These are phyloP conservation scores for Neodiprion virginianus DNA, from an alignment of 1,140 invertebrate species.

Conservation along the genomic window DNA sequence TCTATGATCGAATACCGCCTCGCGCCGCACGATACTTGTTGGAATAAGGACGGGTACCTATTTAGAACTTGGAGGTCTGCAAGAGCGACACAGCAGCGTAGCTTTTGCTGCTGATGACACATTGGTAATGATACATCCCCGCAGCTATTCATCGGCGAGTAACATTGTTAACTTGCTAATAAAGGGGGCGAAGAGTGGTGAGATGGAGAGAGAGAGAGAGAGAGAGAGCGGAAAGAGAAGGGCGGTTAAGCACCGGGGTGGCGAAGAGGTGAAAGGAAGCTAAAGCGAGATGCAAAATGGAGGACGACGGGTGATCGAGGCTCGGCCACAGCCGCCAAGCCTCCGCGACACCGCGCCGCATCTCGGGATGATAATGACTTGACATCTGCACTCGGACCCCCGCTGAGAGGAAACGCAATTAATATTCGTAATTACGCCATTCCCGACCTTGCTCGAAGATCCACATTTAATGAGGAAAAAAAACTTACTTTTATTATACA, in stretches of 20 bases:
- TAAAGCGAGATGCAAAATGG: conserved; percentile 12
- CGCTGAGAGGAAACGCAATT: conserved; percentile 58
- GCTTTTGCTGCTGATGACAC: conserved; percentile 49
- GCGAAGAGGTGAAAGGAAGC: conserved; percentile 4
- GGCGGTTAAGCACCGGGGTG: conserved; percentile 8
- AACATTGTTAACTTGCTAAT: conserved; percentile 62
- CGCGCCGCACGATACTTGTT: too few relatives aligned
- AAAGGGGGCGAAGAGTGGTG: conserved; percentile 44
- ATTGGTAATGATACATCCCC: conserved; percentile 59
- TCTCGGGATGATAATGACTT: conserved; percentile 61
- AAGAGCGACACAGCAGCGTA: too few relatives aligned
- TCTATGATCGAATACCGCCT: too few relatives aligned
- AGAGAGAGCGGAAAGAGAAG: conserved; percentile 17
- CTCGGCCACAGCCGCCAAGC: conserved; percentile 39
- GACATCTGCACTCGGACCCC: conserved; percentile 61
- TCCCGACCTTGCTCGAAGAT: conserved; percentile 30
- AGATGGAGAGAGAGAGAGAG: conserved; percentile 13
- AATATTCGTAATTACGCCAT: conserved; percentile 59
- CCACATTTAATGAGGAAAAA: not conserved
- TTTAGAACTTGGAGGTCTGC: too few relatives aligned
- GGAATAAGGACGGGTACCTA: too few relatives aligned
- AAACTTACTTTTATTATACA: not conserved
- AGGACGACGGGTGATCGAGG: conserved; percentile 32
- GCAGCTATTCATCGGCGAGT: conserved; percentile 55
- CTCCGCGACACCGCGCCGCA: conserved; percentile 38